These are phyloP conservation scores for Arbacia lixula DNA, from an alignment of 53 echinoderm and acorn worm genomes.

Conservation along the genomic window DNA sequence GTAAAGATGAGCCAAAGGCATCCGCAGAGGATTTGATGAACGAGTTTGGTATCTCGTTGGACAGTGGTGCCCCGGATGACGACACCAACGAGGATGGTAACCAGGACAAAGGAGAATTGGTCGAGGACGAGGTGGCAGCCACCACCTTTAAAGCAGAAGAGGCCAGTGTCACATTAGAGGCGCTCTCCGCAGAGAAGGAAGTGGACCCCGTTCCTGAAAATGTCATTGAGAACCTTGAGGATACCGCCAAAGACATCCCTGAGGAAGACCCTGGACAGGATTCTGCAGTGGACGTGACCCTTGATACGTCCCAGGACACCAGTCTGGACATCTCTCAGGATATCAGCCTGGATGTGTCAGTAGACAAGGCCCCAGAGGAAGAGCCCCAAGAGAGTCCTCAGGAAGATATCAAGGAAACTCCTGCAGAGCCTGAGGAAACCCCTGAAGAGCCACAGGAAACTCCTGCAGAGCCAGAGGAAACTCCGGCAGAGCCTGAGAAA, in stretches of 20 bases:
- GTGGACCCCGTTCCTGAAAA: slow-evolving; percentile 12
- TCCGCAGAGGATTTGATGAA: slow-evolving; percentile 49
- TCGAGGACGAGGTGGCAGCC: slow-evolving; percentile 29
- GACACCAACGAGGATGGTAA: not conserved
- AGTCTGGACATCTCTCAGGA: slow-evolving; percentile 34
- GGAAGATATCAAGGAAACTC: not conserved
- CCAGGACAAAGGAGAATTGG: not conserved
- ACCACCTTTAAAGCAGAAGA: slow-evolving; percentile 31
- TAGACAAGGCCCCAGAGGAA: slow-evolving; percentile 16
- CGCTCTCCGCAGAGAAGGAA: slow-evolving; percentile 9
- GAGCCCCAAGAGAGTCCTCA: not conserved
- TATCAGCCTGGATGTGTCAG: slow-evolving; percentile 1
- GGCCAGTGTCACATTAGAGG: slow-evolving; percentile 25
- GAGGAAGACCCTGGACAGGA: slow-evolving; percentile 16
- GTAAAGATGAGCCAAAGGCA: slow-evolving; percentile 17
- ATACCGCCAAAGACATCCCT: slow-evolving; percentile 39
- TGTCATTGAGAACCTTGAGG: slow-evolving; percentile 25
- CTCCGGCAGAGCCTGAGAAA: not conserved
- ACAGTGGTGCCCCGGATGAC: slow-evolving; percentile 24
- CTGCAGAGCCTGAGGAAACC: not conserved
- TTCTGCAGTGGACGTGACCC: slow-evolving; percentile 34
- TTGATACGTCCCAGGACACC: slow-evolving; percentile 33
- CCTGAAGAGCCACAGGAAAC: not conserved
- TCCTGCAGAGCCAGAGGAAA: not conserved
- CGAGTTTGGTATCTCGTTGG: slow-evolving; percentile 32